These are phyloP conservation scores for Schizotus pectinicornis DNA, from an alignment of 2,888 invertebrate genomes.

Conservation along the genomic window DNA sequence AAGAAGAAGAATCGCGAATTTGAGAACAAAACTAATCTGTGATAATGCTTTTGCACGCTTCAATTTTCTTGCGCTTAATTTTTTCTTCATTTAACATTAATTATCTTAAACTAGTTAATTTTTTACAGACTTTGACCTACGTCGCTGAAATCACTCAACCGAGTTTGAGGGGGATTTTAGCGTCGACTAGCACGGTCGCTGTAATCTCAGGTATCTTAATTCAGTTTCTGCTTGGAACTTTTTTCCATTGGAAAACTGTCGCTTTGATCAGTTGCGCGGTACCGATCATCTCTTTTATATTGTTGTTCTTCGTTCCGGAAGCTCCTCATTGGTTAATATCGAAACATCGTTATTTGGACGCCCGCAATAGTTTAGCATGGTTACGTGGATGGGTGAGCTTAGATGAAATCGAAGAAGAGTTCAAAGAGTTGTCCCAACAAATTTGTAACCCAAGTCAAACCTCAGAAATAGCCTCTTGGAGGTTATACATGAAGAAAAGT, in stretches of 20 bases:
- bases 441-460: slow-evolving; percentile 4
- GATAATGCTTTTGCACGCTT: too few species aligned
- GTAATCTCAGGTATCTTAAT: slow-evolving; percentile 78
- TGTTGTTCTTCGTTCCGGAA: slow-evolving; percentile 78
- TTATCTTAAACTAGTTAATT: too few species aligned
- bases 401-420: slow-evolving; percentile 66
- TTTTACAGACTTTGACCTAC: slow-evolving; percentile 74
- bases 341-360: slow-evolving; percentile 69
- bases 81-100: too few species aligned
- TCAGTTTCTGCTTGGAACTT: slow-evolving; percentile 76
- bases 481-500: slow-evolving; percentile 63
- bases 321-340: slow-evolving; percentile 82
- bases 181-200: slow-evolving; percentile 77
- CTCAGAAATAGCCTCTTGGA: slow-evolving; percentile 11
- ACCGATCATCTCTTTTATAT: slow-evolving; percentile 68
- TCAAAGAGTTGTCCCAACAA: slow-evolving; percentile 59
- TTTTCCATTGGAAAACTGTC: slow-evolving; percentile 74
- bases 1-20: too few species aligned
- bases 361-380: slow-evolving; percentile 76
- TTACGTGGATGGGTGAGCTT: slow-evolving; percentile 77
- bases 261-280: slow-evolving; percentile 72
- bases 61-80: too few species aligned
- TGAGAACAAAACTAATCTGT: too few species aligned
- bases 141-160: slow-evolving; percentile 86
- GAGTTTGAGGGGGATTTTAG: slow-evolving; percentile 74